Base-by-base conservation (phyloP, 1,140 invertebrate species). In the Archivesica marissinica region DNA sequence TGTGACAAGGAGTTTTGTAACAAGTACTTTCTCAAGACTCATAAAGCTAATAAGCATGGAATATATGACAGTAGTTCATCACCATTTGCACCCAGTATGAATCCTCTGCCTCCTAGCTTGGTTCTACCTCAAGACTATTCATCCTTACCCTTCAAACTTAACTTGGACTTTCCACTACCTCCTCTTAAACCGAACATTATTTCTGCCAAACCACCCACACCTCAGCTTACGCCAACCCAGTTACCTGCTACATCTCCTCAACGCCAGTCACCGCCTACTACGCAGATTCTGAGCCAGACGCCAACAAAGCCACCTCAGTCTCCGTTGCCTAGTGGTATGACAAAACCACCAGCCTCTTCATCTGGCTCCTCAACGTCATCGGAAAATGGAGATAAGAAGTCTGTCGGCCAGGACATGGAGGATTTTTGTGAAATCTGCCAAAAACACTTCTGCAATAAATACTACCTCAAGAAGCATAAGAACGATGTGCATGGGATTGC, bases 31-130 rank as follows among this genome's bases (percentile, higher is more conserved):
- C 87, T 94, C 96, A 98, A 99, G 92, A 99, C 99, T 0, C 99
- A 99, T 94, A 99, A 99, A 98, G 97, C 99, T 89, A 97, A 99
- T 92, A 99, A 99, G 97, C 99, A 99, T 94, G 98, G 98, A 7
- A 99, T 99, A 47, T 93, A 90, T 88, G 93, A 94, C 33, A 91
- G 89, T 70, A 88, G 88, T 35, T 75, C 88, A 28, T 89, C 91
- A 74, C 90, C 90, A 82, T 90, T 91, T 87, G 85, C 89, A 23
- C 86, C 86, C 35, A 88, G 74, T 59, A 50, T 84, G 17, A 84
- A 84, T 64, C 70, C 70, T 20, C 59, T 84, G 25, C 82, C 72
- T 47, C 74, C 82, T 9, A 76, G 72, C 59, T 50, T 84, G 59
- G 70, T 84, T 25, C 38, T 89, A 88, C 90, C 87, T 85, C 87